Evolutionary conservation across 1,140 invertebrate species (phyloP), one percentile per base, ranked within the genome.

Genomic region (Delia radicum): DNA sequence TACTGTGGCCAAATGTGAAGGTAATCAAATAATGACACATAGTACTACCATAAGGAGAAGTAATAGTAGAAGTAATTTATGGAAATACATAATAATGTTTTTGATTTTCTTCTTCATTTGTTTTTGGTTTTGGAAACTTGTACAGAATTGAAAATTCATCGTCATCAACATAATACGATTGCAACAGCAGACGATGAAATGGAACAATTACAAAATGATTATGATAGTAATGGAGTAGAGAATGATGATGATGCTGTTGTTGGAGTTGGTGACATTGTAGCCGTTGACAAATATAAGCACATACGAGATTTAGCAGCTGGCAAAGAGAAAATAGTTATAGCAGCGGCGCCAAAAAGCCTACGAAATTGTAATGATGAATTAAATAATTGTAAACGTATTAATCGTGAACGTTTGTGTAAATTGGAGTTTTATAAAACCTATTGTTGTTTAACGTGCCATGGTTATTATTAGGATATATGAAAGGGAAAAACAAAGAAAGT

Each of bases 1-100:
- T 80, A 91, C 91, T 81, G 87, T 87, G 74, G 88, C 89, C 76
- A 84, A 87, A 48, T 92, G 91, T 67, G 75, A 77, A 79, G 78
- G 79, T 79, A 79, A 29, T 18, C 61, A 67, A 62, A 63, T 74
- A 5, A n/a, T 26, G 33, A 37, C 33, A 37, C 33, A 37, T 37
- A 62, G 8, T 10, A 37, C 21, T 63, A 33, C 65, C 65, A 69
- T 69, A 33, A 69, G 46, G 46, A 55, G 46, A 55, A 55, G 46
- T 55, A 55, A 55, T 55, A 55, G 46, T 55, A 18, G 46, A 21
- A 18, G 65, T 33, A 29, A 69, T 69, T 33, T 69, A 69, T 69
- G 65, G 65, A 29, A 33, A 18, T 33, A 33, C n/a, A 29, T 69
- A 69, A 69, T 69, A 69, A 69, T 69, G 65, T 33, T 69, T 69